Evolutionary conservation across 2,797 vertebrate species (phyloP).

Genomic region (Pempheris klunzingeri): DNA sequence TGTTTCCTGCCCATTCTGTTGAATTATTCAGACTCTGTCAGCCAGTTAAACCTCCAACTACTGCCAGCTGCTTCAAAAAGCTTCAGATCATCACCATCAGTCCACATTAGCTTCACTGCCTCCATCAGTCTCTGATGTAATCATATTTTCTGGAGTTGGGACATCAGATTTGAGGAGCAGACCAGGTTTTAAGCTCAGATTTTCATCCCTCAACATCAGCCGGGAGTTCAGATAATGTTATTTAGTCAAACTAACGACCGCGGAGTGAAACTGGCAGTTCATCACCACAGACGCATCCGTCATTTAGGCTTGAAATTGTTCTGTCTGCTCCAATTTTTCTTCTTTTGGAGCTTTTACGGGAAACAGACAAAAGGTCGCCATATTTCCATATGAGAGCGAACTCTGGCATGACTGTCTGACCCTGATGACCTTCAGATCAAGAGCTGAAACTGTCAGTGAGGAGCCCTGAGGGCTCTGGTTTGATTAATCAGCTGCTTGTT

Average conservation of each 20-base stretch:
- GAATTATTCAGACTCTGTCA: constrained; percentile 56
- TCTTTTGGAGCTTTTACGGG: constrained; percentile 47
- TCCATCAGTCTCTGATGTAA: constrained; percentile 53
- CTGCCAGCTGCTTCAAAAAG: constrained; percentile 49
- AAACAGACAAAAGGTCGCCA: constrained; percentile 33
- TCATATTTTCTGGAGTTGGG: constrained; percentile 48
- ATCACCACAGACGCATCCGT: constrained; percentile 39
- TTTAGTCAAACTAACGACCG: constrained; percentile 53
- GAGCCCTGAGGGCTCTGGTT: neutral
- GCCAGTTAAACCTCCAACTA: constrained; percentile 43
- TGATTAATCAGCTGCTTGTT: constrained; percentile 28
- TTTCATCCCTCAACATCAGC: constrained; percentile 61
- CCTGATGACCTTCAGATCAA: neutral
- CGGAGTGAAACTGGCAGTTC: constrained; percentile 9
- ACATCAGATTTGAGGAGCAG: constrained; percentile 42
- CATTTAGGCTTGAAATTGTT: constrained; percentile 23
- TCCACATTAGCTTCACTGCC: constrained; percentile 45
- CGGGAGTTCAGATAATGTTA: constrained; percentile 57
- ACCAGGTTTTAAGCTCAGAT: constrained; percentile 24
- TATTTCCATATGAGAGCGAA: constrained; percentile 38
- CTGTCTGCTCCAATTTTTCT: constrained; percentile 14
- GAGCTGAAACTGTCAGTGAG: neutral
- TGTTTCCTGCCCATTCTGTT: constrained; percentile 9
- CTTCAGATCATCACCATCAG: constrained; percentile 62
- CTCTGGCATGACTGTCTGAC: constrained; percentile 14